Evolutionary conservation across 2,888 invertebrate genomes (phyloP), one percentile per base, ranked within the genome.

Genomic region (Incurvaria masculella): DNA sequence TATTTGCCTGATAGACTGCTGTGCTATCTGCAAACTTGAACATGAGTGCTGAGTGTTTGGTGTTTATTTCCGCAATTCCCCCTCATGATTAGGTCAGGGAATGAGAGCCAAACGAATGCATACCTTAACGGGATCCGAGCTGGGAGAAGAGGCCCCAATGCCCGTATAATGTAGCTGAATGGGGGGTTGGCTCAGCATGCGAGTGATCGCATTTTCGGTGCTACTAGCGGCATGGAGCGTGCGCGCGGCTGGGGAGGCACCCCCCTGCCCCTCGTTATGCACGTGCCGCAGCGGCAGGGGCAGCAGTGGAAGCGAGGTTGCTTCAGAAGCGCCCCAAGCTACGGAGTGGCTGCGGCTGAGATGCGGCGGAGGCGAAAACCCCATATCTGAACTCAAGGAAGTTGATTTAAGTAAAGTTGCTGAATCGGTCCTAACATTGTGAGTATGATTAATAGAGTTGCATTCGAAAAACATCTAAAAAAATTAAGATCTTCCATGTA

Each of bases 341-440:
- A 81, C 79, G 1, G 83, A 85, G 53, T 80, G 80, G 59, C 60
- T 85, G 48, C 81, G 81, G 63, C 72, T 87, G 48, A 82, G 80
- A 61, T 87, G 87, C 62, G 84, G 83, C 2, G 84, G 84, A 47
- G 69, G 65, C 46, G 79, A 83, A 20, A 74, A 81, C 49, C 80
- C 80, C 53, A 79, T 87, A 51, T 75, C 76, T 21, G 82, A 82
- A 59, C 65, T 84, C 26, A 82, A 83, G 54, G 84, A 84, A 61
- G 73, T 87, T 55, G 81, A 86, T 62, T 65, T 87, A 49, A 79
- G 80, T 57, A 81, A 80, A 61, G 67, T 86, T 51, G 81, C 82
- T 62, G 72, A 72, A 52, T 81, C 83, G 60, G 79, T 87, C 53
- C 75, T 84, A 45, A 85, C 85, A 66, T 68, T 87, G 87, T 87